Base-by-base conservation (phyloP, 2,113 vertebrate species). In the Dromas ardeola region DNA sequence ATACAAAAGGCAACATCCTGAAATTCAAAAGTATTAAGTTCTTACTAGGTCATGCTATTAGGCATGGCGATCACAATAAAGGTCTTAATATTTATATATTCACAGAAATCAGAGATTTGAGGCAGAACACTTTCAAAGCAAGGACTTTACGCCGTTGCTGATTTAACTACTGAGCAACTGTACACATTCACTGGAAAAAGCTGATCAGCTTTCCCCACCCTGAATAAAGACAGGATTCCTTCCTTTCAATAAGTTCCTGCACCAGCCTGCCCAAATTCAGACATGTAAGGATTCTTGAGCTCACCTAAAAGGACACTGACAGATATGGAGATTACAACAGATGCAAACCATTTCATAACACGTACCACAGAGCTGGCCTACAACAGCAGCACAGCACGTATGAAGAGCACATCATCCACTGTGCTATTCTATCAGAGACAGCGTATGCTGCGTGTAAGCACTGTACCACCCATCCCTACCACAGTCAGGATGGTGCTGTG, bases 141-240 rank as follows among this genome's bases (percentile, higher is more conserved):
- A 70, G 15, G 22, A 70, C 18, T 88, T 83, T 29, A 43, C 5
- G 2, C 66, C 10, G 42, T 30, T 89, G 47, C 25, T 38, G 17
- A 91, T 81, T 95, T 91, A 96, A 84, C 62, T 67, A 50, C n/a
- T 36, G 15, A 74, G 26, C 34, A 86, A 81, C 15, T 36, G n/a
- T 12, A 78, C 7, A 21, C 0, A 3, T 86, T 58, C 26, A 55
- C 29, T 36, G n/a, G 10, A 66, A 80, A 94, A 83, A 62, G 22
- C 11, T 58, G n/a, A 74, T 29, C 38, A 62, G n/a, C 42, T 84
- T 91, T 50, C 8, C 15, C 26, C 26, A 67, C 9, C 8, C 69
- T 74, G 86, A 84, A 86, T 50, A 71, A 73, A 70, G 38, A 53
- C 8, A 4, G 4, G 16, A 12, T 49, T 88, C 42, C 56, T 53